Base-by-base conservation (phyloP, 2,797 vertebrate species). In the Microcaecilia unicolor region DNA sequence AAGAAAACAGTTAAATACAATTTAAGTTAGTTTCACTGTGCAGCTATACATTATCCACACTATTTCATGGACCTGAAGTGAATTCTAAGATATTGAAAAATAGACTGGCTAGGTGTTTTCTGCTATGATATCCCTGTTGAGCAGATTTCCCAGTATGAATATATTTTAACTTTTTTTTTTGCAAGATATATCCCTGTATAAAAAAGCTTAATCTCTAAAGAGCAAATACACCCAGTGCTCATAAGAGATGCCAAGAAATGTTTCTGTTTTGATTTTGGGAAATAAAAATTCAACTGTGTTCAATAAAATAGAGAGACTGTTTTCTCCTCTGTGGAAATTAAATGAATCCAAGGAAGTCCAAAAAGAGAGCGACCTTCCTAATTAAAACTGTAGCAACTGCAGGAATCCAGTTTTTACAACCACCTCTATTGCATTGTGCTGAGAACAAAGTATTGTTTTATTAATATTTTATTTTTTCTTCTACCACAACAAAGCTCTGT, bases 381-480 rank as follows among this genome's bases (percentile, higher is more conserved):
- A 95, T 96, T 91, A 97, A 92, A 91, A 90, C 84, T 45, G 84
- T 57, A 57, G 75, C 77, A 78, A 76, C 85, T 84, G 84, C 78
- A 63, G 76, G 72, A 77, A 82, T 76, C 78, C 64, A 41, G 80
- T 81, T 75, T 81, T 81, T 80, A 78, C 81, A 84, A 82, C 76
- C 83, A 78, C 70, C 74, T 64, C 67, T 78, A 80, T 78, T 85
- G 72, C 53, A 64, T 74, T 74, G 84, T 74, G 67, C 50, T 32
- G 74, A 91, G 87, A 93, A 91, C 88, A 93, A 92, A 93, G 89
- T 86, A 84, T 42, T 71, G 68, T 67, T 45, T 72, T 85, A 94
- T 94, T 88, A 92, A 95, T 95, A 95, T 94, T 97, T 93, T 70
- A 96, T 82, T 63, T 86, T 81, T 72, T 80, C 90, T 91, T 92